Percentiles rank a stretch among this genome's conserved stretches.
These are phyloP conservation scores for Plebejus argus DNA, from an alignment of 2,888 invertebrate genomes.

Conservation along the genomic window DNA sequence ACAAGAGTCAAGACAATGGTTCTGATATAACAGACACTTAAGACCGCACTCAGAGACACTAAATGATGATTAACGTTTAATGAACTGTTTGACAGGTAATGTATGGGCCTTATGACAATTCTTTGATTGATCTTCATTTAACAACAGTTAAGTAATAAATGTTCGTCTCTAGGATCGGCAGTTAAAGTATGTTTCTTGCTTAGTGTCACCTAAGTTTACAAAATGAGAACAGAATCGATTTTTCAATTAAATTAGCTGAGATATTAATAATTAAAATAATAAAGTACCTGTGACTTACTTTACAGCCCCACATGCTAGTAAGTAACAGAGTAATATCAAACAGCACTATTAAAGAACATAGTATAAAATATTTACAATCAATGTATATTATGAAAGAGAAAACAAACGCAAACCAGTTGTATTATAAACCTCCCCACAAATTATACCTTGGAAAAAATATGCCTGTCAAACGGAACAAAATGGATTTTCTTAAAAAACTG, in stretches of 20 bases:
- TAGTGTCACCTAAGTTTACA: too few species aligned
- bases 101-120: too few species aligned
- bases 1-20: background rate
- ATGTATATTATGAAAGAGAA: background rate
- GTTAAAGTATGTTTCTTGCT: too few species aligned
- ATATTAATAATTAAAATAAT: background rate
- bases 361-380: background rate
- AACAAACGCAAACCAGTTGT: background rate
- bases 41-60: too few species aligned
- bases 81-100: too few species aligned
- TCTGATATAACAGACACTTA: too few species aligned
- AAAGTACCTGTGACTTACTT: background rate
- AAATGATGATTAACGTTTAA: too few species aligned
- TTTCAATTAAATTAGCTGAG: background rate
- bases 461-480: constrained; percentile 25
- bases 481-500: constrained; percentile 46
- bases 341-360: background rate
- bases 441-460: constrained; percentile 18
- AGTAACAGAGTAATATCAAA: background rate
- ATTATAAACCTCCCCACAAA: background rate
- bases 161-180: too few species aligned
- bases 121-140: too few species aligned
- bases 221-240: background rate
- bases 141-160: too few species aligned
- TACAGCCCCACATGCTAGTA: background rate